Conservation (phyloP, 2,888 invertebrate genomes). For the Acronicta alni region DNA sequence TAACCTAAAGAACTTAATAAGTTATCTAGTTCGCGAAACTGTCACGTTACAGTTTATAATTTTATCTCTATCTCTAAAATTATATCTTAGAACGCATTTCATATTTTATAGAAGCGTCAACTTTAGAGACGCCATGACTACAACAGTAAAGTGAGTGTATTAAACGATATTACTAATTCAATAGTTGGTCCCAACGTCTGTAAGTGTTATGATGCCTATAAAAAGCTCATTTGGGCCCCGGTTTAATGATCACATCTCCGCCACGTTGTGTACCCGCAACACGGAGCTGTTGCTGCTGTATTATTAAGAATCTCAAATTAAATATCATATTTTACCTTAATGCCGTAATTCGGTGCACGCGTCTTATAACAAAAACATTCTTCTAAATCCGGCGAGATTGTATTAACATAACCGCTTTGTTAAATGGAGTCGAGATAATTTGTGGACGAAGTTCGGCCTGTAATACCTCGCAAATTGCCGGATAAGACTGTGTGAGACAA, state of each 20-base stretch:
- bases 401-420: slow-evolving; percentile 88
- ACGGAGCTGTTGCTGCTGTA: slow-evolving; percentile 64
- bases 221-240: slow-evolving; percentile 78
- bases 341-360: slow-evolving; percentile 78
- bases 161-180: slow-evolving; percentile 81
- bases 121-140: slow-evolving; percentile 67
- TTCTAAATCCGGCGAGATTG: slow-evolving; percentile 83
- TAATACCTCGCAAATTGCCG: slow-evolving; percentile 89
- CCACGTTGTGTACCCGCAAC: slow-evolving; percentile 63
- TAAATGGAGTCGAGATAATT: slow-evolving; percentile 88
- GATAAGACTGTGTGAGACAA: slow-evolving; percentile 89
- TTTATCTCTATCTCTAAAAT: too few species aligned
- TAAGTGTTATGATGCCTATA: slow-evolving; percentile 80
- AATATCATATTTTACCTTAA: slow-evolving; percentile 82
- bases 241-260: slow-evolving; percentile 76
- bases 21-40: slow-evolving; percentile 30
- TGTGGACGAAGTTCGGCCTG: slow-evolving; percentile 88
- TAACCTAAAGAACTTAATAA: slow-evolving; percentile 28
- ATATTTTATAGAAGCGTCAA: slow-evolving; percentile 74
- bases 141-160: slow-evolving; percentile 75
- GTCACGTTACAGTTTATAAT: slow-evolving; percentile 48
- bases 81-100: slow-evolving; percentile 64
- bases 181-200: slow-evolving; percentile 80
- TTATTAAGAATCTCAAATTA: slow-evolving; percentile 73
- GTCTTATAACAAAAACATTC: slow-evolving; percentile 82